These are phyloP conservation scores for Aurelia coerulea DNA, from an alignment of 30 jellyfish, hydroid and myxozoan species.

Conservation along the genomic window DNA sequence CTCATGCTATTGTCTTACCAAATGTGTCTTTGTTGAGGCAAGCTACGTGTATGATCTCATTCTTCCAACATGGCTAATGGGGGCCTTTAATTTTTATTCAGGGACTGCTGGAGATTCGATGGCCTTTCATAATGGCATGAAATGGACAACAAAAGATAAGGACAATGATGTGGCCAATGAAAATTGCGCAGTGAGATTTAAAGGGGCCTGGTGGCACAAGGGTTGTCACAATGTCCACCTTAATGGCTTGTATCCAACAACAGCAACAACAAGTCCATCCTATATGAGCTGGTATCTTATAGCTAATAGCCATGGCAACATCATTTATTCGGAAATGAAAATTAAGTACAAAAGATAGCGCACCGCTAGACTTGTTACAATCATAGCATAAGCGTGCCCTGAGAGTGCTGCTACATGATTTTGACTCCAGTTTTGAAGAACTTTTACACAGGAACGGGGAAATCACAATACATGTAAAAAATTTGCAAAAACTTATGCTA, in stretches of 20 bases:
- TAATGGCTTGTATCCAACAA: slow-evolving; percentile 54
- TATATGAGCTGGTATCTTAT: slow-evolving; percentile 32
- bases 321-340: slow-evolving; percentile 38
- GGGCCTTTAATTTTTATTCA: too few relatives aligned
- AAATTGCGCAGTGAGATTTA: slow-evolving; percentile 40
- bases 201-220: slow-evolving; percentile 73
- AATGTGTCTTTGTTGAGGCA: too few relatives aligned
- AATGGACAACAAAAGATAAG: slow-evolving; percentile 54
- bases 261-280: slow-evolving; percentile 29
- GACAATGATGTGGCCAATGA: slow-evolving; percentile 30
- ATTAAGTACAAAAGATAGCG: slow-evolving; percentile 8
- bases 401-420: too few relatives aligned
- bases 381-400: too few relatives aligned
- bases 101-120: slow-evolving; percentile 68
- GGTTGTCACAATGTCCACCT: slow-evolving; percentile 33
- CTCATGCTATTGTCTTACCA: too few relatives aligned
- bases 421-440: too few relatives aligned
- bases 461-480: too few relatives aligned
- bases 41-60: too few relatives aligned
- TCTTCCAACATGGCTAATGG: too few relatives aligned
- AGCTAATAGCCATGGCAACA: slow-evolving; percentile 1
- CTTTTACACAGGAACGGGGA: too few relatives aligned
- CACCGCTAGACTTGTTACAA: too few relatives aligned
- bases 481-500: too few relatives aligned
- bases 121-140: slow-evolving; percentile 43